phyloP scores from a whole-genome alignment of 2,797 vertebrate species.

The Glossophaga mutica region DNA sequence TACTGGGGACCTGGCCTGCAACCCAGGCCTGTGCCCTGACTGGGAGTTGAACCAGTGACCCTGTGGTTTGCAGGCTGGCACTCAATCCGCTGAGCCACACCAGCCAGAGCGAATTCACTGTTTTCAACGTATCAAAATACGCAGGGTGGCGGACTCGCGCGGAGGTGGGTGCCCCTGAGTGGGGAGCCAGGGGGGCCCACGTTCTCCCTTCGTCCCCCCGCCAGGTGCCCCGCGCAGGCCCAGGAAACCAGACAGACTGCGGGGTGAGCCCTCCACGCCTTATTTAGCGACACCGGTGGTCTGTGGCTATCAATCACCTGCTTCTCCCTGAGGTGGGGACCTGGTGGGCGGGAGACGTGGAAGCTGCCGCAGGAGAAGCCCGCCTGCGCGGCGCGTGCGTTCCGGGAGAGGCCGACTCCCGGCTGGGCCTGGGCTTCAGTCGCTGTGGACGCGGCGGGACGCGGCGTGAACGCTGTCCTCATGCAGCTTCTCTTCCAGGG shows the following conservation, averaged over 20 bases:
- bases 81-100: no score
- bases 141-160: not conserved
- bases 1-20: no score
- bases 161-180: not conserved
- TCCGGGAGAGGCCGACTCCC: not conserved
- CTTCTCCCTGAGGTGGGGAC: not conserved
- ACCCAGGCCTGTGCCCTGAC: no score
- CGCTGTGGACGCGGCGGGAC: no score
- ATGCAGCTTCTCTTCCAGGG: no score
- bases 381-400: fast-evolving
- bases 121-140: not conserved
- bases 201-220: not conserved
- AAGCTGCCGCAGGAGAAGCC: no score
- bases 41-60: no score
- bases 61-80: no score
- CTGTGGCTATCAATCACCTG: not conserved
- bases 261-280: not conserved
- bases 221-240: not conserved
- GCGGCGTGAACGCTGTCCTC: no score
- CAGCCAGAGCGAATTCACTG: not conserved
- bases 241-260: not conserved
- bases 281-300: not conserved
- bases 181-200: not conserved
- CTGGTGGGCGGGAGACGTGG: fast-evolving
- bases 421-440: not conserved